These are phyloP conservation scores for Netelia melanura DNA, from an alignment of 2,888 invertebrate species.

Conservation along the genomic window DNA sequence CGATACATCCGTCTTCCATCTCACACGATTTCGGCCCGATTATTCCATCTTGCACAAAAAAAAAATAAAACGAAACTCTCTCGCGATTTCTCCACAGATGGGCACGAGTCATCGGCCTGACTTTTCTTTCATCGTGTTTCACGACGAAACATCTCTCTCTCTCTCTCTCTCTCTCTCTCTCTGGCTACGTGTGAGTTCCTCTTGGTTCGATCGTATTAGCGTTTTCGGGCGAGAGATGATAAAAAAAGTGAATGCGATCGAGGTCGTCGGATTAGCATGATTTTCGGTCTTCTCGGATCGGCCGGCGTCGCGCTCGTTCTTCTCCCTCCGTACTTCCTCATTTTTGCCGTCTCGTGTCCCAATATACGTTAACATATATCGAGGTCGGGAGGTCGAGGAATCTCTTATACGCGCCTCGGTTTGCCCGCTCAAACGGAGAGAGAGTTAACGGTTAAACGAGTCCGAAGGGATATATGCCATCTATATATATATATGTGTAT, in stretches of 20 bases:
- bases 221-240: conserved; percentile 22
- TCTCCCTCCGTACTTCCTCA: neutral
- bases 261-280: conserved; percentile 53
- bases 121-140: conserved; percentile 4
- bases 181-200: conserved; percentile 13
- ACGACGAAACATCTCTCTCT: neutral
- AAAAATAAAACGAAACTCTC: conserved; percentile 15
- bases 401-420: conserved; percentile 64
- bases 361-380: conserved; percentile 63
- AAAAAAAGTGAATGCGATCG: conserved; percentile 43
- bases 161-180: conserved; percentile 5
- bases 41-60: conserved; percentile 4
- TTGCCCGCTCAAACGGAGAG: conserved; percentile 59
- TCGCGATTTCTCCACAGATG: conserved; percentile 49
- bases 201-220: conserved; percentile 1
- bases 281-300: conserved; percentile 55
- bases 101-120: conserved; percentile 24
- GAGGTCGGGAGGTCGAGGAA: conserved; percentile 73
- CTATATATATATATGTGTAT: conserved; percentile 8
- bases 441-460: conserved; percentile 75
- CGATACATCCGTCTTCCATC: neutral
- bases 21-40: neutral
- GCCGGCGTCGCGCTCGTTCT: neutral
- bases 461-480: conserved; percentile 64
- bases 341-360: conserved; percentile 55